A percentile compares a stretch with the other conserved stretches of the same genome.
phyloP scores from a whole-genome alignment of 2,113 vertebrate genomes.

The Peucedramus taeniatus region DNA sequence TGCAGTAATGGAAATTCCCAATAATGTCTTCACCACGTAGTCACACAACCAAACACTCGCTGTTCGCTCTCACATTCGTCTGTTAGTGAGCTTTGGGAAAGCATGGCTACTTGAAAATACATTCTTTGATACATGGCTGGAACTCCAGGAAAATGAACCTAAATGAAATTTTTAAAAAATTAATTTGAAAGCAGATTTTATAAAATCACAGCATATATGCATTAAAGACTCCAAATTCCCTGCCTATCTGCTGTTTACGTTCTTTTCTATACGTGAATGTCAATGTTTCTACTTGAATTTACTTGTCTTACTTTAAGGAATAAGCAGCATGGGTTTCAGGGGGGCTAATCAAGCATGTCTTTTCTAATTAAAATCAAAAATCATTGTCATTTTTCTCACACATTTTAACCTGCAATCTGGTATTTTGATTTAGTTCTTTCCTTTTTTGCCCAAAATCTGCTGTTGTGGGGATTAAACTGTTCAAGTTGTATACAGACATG shows the following conservation, averaged over 20 bases:
- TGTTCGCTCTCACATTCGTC: background rate
- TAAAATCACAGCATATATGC: background rate
- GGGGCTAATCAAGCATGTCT: background rate
- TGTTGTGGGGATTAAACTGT: background rate
- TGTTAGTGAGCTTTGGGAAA: background rate
- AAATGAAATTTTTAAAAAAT: background rate
- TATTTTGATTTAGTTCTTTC: background rate
- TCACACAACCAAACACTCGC: background rate
- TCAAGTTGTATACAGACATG: background rate
- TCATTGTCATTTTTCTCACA: background rate
- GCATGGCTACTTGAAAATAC: background rate
- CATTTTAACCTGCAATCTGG: background rate
- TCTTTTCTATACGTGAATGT: background rate
- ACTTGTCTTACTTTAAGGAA: background rate
- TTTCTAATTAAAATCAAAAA: background rate
- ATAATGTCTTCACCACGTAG: background rate
- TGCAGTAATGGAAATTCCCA: background rate
- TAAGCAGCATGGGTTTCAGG: background rate
- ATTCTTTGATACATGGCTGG: background rate
- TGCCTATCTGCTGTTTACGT: background rate
- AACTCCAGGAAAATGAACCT: background rate
- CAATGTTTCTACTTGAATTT: background rate
- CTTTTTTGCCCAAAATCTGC: background rate
- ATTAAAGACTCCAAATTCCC: background rate
- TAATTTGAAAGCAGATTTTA: background rate